Conservation (phyloP, 2,888 invertebrate genomes). For the Apamea monoglypha region DNA sequence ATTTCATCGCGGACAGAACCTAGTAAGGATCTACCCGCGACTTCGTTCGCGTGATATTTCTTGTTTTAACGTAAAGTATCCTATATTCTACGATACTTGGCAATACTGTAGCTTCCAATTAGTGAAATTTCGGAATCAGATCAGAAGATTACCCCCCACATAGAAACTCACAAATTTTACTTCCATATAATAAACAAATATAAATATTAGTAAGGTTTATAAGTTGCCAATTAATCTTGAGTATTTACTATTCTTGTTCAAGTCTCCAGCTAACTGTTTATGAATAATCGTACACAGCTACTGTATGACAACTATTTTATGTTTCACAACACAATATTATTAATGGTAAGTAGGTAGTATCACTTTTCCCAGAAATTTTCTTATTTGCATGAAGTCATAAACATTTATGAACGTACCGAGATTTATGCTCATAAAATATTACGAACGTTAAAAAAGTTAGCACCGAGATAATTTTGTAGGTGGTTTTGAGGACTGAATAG, state of each 20-base stretch:
- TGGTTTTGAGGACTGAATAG: constrained; percentile 34
- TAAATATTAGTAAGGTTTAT: neutral
- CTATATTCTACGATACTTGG: neutral
- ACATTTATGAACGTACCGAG: constrained; percentile 62
- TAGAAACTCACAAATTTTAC: neutral
- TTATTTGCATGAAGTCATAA: constrained; percentile 64
- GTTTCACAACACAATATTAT: constrained; percentile 50
- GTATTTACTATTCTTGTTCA: neutral
- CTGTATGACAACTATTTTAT: constrained; percentile 41
- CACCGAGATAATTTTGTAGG: constrained; percentile 54
- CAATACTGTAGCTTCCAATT: neutral
- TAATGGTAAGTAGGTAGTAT: constrained; percentile 50
- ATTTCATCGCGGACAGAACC: too few species aligned
- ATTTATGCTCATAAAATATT: constrained; percentile 64
- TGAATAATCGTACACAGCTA: constrained; percentile 2
- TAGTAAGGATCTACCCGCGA: too few species aligned
- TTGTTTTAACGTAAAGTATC: neutral
- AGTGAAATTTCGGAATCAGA: neutral
- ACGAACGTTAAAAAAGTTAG: constrained; percentile 62
- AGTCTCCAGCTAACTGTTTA: constrained; percentile 24
- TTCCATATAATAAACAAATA: neutral
- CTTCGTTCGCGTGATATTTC: too few species aligned
- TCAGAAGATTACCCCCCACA: neutral
- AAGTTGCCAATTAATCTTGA: constrained; percentile 31
- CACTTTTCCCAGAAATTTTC: constrained; percentile 53